Evolutionary conservation across 2,888 invertebrate species (phyloP).

Genomic region (Troides helena): DNA sequence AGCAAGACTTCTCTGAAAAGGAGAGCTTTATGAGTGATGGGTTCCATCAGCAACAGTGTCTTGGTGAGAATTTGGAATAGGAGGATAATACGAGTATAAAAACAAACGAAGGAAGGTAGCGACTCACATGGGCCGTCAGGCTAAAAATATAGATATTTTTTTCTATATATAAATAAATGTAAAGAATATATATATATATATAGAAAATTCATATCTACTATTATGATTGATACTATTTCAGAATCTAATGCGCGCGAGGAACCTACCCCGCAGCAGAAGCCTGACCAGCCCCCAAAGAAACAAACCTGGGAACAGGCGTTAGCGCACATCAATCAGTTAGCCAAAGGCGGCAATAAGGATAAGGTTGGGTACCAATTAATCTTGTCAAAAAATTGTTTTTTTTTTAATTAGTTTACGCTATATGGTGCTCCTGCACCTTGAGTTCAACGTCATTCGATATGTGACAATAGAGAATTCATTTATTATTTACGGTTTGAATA

Average conservation of each 20-base stretch:
- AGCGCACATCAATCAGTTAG: constrained; percentile 71
- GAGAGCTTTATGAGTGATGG: too few relatives aligned
- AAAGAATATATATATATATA: neutral
- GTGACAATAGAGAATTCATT: too few relatives aligned
- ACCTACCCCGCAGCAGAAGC: constrained; percentile 30
- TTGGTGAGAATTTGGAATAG: too few relatives aligned
- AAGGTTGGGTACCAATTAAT: constrained; percentile 48
- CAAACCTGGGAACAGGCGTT: constrained; percentile 75
- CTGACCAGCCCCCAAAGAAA: constrained; percentile 44
- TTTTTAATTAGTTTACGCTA: neutral
- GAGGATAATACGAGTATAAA: too few relatives aligned
- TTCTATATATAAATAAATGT: neutral
- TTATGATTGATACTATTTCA: constrained; percentile 2
- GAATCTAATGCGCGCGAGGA: constrained; percentile 28
- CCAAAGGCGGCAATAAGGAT: constrained; percentile 56
- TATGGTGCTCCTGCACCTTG: too few relatives aligned
- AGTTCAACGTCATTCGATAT: too few relatives aligned
- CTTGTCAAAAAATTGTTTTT: neutral
- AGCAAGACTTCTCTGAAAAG: too few relatives aligned
- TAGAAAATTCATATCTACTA: neutral
- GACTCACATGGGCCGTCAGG: too few relatives aligned
- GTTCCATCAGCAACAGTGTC: too few relatives aligned
- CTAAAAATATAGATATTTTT: too few relatives aligned
- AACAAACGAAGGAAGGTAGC: too few relatives aligned
- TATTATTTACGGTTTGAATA: too few relatives aligned